Evolutionary conservation across 2,797 vertebrate genomes (phyloP).

Genomic region (Atherinosoma microstoma): DNA sequence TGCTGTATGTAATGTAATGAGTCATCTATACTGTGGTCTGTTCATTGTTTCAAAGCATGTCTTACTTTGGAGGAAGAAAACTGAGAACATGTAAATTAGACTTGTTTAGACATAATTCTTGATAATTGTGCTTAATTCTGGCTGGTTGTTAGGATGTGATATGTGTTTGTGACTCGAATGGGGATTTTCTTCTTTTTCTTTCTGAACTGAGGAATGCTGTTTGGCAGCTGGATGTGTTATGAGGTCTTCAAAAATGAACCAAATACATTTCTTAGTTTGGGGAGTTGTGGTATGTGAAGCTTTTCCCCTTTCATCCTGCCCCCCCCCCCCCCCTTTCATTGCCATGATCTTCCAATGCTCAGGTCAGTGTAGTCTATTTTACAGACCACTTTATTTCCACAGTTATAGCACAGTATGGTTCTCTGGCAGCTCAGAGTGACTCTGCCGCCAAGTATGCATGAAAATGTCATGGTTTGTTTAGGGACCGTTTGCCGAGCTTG

Average conservation of each 20-base stretch:
- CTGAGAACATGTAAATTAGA: slow-evolving; percentile 2
- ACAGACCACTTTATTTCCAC: slow-evolving; percentile 39
- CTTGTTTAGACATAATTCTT: slow-evolving; percentile 25
- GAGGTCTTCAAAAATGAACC: slow-evolving; percentile 63
- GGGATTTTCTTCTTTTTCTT: slow-evolving; percentile 69
- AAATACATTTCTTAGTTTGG: slow-evolving; percentile 69
- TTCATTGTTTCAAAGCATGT: not conserved
- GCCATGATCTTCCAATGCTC: slow-evolving; percentile 53
- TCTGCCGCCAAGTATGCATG: slow-evolving; percentile 74
- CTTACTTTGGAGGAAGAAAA: slow-evolving; percentile 5
- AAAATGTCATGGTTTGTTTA: slow-evolving; percentile 78
- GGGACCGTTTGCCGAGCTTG: slow-evolving; percentile 57
- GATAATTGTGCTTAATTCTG: slow-evolving; percentile 29
- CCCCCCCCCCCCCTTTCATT: not conserved
- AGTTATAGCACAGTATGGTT: slow-evolving; percentile 32
- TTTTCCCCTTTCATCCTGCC: slow-evolving; percentile 16
- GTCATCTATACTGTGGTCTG: slow-evolving; percentile 10
- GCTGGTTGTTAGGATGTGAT: slow-evolving; percentile 13
- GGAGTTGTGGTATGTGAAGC: slow-evolving; percentile 76
- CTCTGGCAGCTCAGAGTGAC: slow-evolving; percentile 49
- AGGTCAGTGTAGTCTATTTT: slow-evolving; percentile 56
- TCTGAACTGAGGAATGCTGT: slow-evolving; percentile 67
- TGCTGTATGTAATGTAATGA: slow-evolving; percentile 7
- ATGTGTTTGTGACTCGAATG: slow-evolving; percentile 52
- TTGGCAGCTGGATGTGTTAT: slow-evolving; percentile 69